Percentiles rank a stretch among this genome's conserved stretches.
These are phyloP conservation scores for Sus scrofa DNA, from an alignment of 2,113 vertebrate genomes.

Conservation along the genomic window T2T-Sscrofa CM000822.6:35188501-35189000, in stretches of 20 bases:
- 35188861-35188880: neutral
- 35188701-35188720: conserved; percentile 1
- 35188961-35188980: neutral
- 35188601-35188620: neutral
- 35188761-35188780: neutral
- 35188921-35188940: neutral
- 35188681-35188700: conserved; percentile 1
- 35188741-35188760: neutral
- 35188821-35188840: neutral
- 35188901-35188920: neutral
- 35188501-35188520: neutral
- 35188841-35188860: neutral
- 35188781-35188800: neutral
- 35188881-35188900: neutral
- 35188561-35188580: neutral
- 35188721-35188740: neutral
- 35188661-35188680: neutral
- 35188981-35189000: neutral
- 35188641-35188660: neutral
- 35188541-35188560: neutral
- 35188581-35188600: neutral
- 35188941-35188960: neutral
- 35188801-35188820: neutral
- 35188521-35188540: neutral
- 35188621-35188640: neutral